Evolutionary conservation across 1,140 invertebrate species (phyloP).

Genomic region (Trichogramma pretiosum): DNA sequence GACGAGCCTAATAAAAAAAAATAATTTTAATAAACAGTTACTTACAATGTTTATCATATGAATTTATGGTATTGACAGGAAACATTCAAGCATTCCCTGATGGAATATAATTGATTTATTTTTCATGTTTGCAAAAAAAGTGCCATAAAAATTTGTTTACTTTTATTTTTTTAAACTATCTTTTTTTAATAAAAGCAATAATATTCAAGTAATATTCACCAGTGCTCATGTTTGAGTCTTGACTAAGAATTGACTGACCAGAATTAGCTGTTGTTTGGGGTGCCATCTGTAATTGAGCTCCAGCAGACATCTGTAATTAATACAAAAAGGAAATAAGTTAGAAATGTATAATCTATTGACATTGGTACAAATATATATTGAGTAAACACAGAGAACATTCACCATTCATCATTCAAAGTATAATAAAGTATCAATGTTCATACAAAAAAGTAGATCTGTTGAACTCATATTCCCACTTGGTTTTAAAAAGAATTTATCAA

Average conservation of each 20-base stretch:
- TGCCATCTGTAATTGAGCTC: conserved; percentile 90
- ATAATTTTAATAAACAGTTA: too few species aligned
- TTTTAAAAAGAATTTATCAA: too few species aligned
- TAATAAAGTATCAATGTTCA: too few species aligned
- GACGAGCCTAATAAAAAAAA: conserved; percentile 62
- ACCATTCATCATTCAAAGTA: background rate
- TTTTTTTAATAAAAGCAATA: background rate
- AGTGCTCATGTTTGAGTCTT: conserved; percentile 93
- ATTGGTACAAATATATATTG: too few species aligned
- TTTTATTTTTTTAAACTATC: background rate
- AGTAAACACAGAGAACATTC: too few species aligned
- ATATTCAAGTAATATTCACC: too few species aligned
- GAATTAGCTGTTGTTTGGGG: conserved; percentile 79
- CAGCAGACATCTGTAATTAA: conserved; percentile 82
- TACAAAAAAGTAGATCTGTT: background rate
- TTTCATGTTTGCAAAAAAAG: background rate
- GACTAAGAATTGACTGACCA: conserved; percentile 79
- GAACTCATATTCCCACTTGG: background rate
- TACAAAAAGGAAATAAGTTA: too few species aligned
- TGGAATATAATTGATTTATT: background rate
- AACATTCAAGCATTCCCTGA: background rate
- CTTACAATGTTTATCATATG: background rate
- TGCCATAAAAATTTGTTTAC: background rate
- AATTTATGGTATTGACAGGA: background rate
- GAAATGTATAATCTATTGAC: too few species aligned